Conservation (phyloP, 2,797 vertebrate species). For the Sebastes minor region DNA sequence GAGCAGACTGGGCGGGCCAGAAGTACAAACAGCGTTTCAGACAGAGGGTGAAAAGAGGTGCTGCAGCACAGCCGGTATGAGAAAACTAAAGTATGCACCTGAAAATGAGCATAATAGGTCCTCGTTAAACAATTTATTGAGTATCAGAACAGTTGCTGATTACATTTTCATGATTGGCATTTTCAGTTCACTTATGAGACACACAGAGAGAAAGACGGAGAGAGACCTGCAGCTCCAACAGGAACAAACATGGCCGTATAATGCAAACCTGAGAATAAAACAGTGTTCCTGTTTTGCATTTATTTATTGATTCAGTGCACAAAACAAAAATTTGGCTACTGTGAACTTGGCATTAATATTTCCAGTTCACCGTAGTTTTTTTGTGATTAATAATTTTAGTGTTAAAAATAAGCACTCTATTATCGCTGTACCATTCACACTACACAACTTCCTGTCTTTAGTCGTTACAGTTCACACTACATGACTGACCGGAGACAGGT, state of each 20-base stretch:
- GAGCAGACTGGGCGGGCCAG: no score
- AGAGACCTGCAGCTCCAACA: background rate
- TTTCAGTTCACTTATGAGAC: constrained; percentile 5
- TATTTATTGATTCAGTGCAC: background rate
- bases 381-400: background rate
- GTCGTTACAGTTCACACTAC: no score
- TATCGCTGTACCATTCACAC: no score
- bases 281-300: background rate
- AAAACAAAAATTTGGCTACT: background rate
- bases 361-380: background rate
- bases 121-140: no score
- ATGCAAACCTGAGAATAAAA: background rate
- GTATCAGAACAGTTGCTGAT: no score
- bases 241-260: background rate
- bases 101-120: rapidly evolving
- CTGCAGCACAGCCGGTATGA: no score
- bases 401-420: background rate
- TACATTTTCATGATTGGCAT: background rate
- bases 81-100: no score
- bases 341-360: background rate
- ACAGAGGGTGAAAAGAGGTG: no score
- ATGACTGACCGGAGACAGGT: no score
- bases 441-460: no score
- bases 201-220: background rate
- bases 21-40: no score